Base-by-base conservation (phyloP, 2,888 invertebrate genomes). In the Itoplectis maculator region DNA sequence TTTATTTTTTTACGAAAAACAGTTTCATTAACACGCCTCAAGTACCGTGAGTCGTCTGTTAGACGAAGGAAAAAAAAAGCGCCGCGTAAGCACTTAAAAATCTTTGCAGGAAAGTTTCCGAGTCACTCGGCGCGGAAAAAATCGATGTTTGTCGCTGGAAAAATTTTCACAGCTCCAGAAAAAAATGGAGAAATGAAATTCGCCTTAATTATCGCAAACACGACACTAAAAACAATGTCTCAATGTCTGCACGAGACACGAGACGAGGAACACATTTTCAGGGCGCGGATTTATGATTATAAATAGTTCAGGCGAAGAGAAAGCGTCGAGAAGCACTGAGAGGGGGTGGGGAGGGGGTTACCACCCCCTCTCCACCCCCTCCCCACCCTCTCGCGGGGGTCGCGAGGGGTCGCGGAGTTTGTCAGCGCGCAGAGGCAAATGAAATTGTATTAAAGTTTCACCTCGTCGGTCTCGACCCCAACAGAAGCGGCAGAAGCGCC, bases 381-480 rank as follows among this genome's bases (percentile, higher is more conserved):
- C n/a, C n/a, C n/a, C n/a, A n/a, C n/a, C n/a, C n/a, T n/a, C n/a
- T n/a, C 23, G 47, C 40, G 51, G 8, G 20, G 51, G 37, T 15
- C 20, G 45, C 75, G 70, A 77, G 77, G 81, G 82, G 70, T 75
- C 73, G 75, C 66, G 86, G 88, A 91, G 90, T 92, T 92, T 92
- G 92, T 92, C 92, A 92, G 92, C 91, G 88, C 88, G 88, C n/a
- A 88, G 79, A 85, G 75, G 88, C 91, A 92, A 92, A 92, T 92
- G 92, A 92, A 92, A 92, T 92, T 92, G 92, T 92, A 92, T 92
- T 92, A 92, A 92, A 92, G 91, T 92, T 92, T 92, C 90, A 92
- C 90, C 90, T 91, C 89, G 87, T 83, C 86, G 87, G 59, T 81
- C 69, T 68, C 76, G 54, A 72, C 72, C 63, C 75, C 65, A 35